These are phyloP conservation scores for Amblyopsis rosae DNA, from an alignment of 2,113 vertebrate genomes.

Conservation along the genomic window DNA sequence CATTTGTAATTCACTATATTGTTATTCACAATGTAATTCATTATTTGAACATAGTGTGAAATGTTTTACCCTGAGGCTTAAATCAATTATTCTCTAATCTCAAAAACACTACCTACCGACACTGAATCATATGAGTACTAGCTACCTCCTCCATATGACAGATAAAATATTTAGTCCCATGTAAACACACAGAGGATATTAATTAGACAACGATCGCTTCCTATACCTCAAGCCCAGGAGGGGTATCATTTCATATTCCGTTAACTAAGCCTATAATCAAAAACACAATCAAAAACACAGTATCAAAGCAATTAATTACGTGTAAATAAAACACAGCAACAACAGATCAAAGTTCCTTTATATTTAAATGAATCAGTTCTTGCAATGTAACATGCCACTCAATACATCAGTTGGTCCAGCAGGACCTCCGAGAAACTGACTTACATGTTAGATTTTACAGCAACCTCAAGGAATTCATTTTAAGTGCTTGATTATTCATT, in stretches of 20 bases:
- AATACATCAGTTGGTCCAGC: conserved; percentile 26
- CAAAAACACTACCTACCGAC: too few species aligned
- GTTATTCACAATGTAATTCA: too few species aligned
- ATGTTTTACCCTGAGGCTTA: too few species aligned
- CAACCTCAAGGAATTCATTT: too few species aligned
- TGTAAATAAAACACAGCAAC: conserved; percentile 46
- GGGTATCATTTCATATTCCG: conserved; percentile 30
- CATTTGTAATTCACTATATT: too few species aligned
- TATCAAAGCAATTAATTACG: conserved; percentile 55
- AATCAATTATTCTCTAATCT: too few species aligned
- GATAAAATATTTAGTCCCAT: conserved; percentile 2
- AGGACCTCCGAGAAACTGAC: conserved; percentile 22
- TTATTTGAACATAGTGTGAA: too few species aligned
- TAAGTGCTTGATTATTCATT: too few species aligned
- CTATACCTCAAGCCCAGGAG: conserved; percentile 3
- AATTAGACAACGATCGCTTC: conserved; percentile 14
- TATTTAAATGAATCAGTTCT: conserved; percentile 38
- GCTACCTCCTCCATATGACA: too few species aligned
- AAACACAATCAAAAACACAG: conserved; percentile 26
- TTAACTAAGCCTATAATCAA: conserved; percentile 23
- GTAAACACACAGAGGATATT: conserved; percentile 31
- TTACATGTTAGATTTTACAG: neutral
- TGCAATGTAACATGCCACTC: conserved; percentile 36
- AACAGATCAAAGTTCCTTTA: conserved; percentile 47
- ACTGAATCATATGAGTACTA: too few species aligned